phyloP scores from a whole-genome alignment of 2,797 vertebrate species.

The Enteromius fasciolatus region DNA sequence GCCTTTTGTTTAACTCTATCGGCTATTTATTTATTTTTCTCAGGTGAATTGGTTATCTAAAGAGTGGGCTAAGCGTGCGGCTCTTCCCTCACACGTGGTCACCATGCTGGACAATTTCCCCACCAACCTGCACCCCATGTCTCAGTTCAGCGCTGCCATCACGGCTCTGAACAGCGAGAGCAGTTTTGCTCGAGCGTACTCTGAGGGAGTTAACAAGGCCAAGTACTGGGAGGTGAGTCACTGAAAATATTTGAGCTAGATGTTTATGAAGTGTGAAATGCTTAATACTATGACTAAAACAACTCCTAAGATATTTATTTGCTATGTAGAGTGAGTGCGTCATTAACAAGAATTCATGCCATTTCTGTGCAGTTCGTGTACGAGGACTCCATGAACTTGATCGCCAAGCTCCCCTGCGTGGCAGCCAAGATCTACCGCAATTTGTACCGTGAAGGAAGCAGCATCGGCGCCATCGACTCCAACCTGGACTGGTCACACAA shows the following conservation, averaged over 20 bases:
- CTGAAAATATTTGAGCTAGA: neutral
- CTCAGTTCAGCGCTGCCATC: slow-evolving; percentile 93
- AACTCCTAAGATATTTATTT: neutral
- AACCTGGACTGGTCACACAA: slow-evolving; percentile 97
- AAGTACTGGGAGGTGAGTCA: slow-evolving; percentile 96
- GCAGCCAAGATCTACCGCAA: slow-evolving; percentile 98
- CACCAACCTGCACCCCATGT: slow-evolving; percentile 97
- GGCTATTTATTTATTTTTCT: neutral
- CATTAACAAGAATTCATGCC: neutral
- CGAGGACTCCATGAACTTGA: slow-evolving; percentile 97
- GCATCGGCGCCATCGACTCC: slow-evolving; percentile 96
- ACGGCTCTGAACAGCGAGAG: slow-evolving; percentile 98
- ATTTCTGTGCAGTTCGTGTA: slow-evolving; percentile 82
- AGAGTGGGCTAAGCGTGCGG: slow-evolving; percentile 94
- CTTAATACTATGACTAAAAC: neutral
- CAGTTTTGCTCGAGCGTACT: slow-evolving; percentile 90
- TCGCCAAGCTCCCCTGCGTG: slow-evolving; percentile 95
- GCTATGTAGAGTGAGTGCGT: neutral
- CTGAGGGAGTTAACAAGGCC: slow-evolving; percentile 88
- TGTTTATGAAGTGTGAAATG: neutral
- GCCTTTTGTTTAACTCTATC: neutral
- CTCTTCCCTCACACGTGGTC: slow-evolving; percentile 94
- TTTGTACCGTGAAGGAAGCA: slow-evolving; percentile 93
- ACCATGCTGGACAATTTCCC: slow-evolving; percentile 98
- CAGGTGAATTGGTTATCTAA: slow-evolving; percentile 92